Evolutionary conservation across 2,888 invertebrate species (phyloP).

Genomic region (Sipha maydis): DNA sequence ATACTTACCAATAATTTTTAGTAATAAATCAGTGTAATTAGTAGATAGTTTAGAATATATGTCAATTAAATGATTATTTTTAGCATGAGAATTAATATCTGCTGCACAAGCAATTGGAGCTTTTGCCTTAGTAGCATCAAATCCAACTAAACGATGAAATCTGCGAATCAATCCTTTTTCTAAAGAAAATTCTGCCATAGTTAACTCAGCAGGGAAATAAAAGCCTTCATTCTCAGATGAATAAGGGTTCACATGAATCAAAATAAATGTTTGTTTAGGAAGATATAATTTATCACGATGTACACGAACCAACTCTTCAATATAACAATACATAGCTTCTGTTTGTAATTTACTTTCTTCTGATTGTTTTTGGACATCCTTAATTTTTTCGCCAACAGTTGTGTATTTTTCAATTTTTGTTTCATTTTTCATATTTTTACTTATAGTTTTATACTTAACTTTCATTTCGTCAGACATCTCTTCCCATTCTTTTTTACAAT

Average conservation of each 20-base stretch:
- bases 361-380: conserved; percentile 2
- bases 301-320: conserved; percentile 27
- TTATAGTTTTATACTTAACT: not conserved
- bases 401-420: conserved; percentile 2
- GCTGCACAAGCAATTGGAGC: conserved; percentile 29
- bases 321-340: conserved; percentile 33
- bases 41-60: not conserved
- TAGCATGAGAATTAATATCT: conserved; percentile 47
- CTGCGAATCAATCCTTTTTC: conserved; percentile 37
- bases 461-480: conserved; percentile 11
- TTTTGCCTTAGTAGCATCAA: conserved; percentile 23
- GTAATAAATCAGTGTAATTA: conserved; percentile 30
- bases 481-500: conserved; percentile 41
- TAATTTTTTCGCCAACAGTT: conserved; percentile 38
- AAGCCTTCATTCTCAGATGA: conserved; percentile 37
- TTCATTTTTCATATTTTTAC: conserved; percentile 10
- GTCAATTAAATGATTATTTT: conserved; percentile 27
- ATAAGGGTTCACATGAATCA: conserved; percentile 49
- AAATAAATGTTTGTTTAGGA: conserved; percentile 49
- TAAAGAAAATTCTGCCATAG: conserved; percentile 49
- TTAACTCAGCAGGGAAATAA: conserved; percentile 45
- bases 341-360: not conserved
- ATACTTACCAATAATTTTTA: conserved; percentile 45
- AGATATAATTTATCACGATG: not conserved
- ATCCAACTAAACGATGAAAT: conserved; percentile 48